Evolutionary conservation across 2,888 invertebrate species (phyloP), one percentile per base, ranked within the genome.

Genomic region (Polydrusus tereticollis): DNA sequence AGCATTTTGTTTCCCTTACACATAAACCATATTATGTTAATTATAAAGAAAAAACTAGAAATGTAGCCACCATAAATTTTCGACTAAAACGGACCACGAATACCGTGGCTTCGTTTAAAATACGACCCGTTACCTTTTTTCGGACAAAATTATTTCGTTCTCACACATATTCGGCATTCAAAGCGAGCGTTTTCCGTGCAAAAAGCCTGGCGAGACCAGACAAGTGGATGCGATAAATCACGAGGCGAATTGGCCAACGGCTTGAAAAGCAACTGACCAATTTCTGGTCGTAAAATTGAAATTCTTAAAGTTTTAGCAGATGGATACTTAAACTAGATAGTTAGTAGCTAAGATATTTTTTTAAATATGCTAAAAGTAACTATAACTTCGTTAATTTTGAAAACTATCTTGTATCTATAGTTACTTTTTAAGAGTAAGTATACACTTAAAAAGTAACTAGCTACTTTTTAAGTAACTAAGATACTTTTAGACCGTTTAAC

Each of bases 151-250:
- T 52, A 52, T 52, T 52, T 29, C 52, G 14, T 52, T 26, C 29
- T 52, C 52, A 52, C 50, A 50, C 52, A 52, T 52, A 47, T 52
- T 52, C 52, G 52, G 52, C 52, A 52, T 52, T 52, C 52, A 52
- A 52, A 52, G 52, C 52, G 52, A 14, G 26, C 52, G 23, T 52
- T 52, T 52, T 52, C n/a, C 52, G 26, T 14, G 52, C 29, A 52
- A 52, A 52, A 52, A 16, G 7, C 29, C 26, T 1, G 16, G 23
- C 52, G 52, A 26, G 52, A 52, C 52, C 52, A 29, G 52, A 52
- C 52, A 26, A 52, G 52, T 29, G 26, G 26, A 7, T 26, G 52
- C 52, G 52, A 52, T 52, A 52, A 52, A 52, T 52, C 52, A 52
- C 10, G 52, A 23, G n/a, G 23, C 23, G 47, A 47, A 47, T 47